Evolutionary conservation across 2,113 vertebrate genomes (phyloP).

Genomic region (Cyprinodon brontotheroides): DNA sequence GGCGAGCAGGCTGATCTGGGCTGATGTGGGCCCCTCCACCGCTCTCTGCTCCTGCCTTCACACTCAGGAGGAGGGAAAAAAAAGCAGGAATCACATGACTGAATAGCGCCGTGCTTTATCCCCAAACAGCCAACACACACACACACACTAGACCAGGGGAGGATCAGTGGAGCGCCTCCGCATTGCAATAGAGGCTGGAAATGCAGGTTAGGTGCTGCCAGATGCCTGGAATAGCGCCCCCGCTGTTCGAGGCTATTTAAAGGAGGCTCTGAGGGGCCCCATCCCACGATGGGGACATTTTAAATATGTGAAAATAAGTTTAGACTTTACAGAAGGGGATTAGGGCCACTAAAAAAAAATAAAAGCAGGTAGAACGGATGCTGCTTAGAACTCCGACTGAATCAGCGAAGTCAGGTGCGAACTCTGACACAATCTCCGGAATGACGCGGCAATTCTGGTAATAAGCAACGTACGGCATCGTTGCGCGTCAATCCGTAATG

Average conservation of each 20-base stretch:
- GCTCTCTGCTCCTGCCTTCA: constrained; percentile 69
- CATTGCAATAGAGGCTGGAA: constrained; percentile 43
- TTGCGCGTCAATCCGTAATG: too few relatives aligned
- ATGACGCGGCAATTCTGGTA: too few relatives aligned
- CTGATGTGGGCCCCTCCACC: constrained; percentile 53
- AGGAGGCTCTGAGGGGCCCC: constrained; percentile 28
- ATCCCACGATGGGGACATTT: neutral
- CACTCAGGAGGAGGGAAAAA: constrained; percentile 69
- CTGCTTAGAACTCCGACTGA: too few relatives aligned
- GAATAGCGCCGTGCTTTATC: constrained; percentile 53
- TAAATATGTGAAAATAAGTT: too few relatives aligned
- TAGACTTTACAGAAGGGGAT: too few relatives aligned
- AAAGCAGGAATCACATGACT: constrained; percentile 73
- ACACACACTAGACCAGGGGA: constrained; percentile 20
- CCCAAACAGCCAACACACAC: constrained; percentile 44
- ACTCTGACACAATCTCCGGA: too few relatives aligned
- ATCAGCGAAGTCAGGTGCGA: too few relatives aligned
- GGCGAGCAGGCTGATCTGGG: constrained; percentile 23
- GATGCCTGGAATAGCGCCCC: constrained; percentile 46
- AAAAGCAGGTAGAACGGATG: too few relatives aligned
- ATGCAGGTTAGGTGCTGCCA: constrained; percentile 67
- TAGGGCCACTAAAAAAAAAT: too few relatives aligned
- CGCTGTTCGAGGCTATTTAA: constrained; percentile 60
- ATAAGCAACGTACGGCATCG: too few relatives aligned
- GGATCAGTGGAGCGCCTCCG: constrained; percentile 47